Conservation (phyloP, 2,113 vertebrate species). For the Petromus typicus region DNA sequence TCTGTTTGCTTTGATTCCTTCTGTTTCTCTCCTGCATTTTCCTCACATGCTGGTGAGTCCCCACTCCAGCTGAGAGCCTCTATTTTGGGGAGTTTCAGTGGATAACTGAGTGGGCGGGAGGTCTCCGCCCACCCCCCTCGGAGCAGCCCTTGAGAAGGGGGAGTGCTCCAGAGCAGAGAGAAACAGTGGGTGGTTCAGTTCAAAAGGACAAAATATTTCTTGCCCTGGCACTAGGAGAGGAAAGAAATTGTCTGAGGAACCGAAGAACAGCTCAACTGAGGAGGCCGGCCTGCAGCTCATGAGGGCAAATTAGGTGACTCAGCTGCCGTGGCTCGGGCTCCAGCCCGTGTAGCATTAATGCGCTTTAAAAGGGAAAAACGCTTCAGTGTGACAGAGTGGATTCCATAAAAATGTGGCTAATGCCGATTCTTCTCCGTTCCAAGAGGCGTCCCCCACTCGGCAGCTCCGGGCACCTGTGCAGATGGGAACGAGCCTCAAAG, state of each 20-base stretch:
- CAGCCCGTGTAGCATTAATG: conserved; percentile 53
- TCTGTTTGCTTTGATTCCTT: conserved; percentile 73
- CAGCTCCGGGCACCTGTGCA: conserved; percentile 62
- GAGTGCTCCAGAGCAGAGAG: conserved; percentile 68
- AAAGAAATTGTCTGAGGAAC: conserved; percentile 79
- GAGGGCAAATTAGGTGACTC: conserved; percentile 68
- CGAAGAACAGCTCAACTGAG: background rate
- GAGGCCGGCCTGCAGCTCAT: background rate
- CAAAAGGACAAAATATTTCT: conserved; percentile 84
- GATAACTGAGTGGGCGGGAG: conserved; percentile 81
- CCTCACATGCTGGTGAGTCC: conserved; percentile 52
- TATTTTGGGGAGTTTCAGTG: conserved; percentile 81
- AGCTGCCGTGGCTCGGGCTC: conserved; percentile 50
- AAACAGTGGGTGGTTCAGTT: conserved; percentile 84
- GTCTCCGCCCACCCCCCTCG: conserved; percentile 67
- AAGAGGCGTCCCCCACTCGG: conserved; percentile 32
- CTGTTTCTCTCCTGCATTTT: conserved; percentile 25
- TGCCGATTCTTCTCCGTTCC: background rate
- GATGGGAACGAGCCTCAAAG: background rate
- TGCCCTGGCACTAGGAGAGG: conserved; percentile 76
- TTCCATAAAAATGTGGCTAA: conserved; percentile 52
- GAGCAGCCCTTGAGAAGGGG: conserved; percentile 73
- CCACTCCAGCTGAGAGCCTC: conserved; percentile 73
- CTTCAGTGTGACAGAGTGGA: conserved; percentile 73
- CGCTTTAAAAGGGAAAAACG: conserved; percentile 73